These are phyloP conservation scores for Phaonia tiefii DNA, from an alignment of 2,888 invertebrate species.

Conservation along the genomic window DNA sequence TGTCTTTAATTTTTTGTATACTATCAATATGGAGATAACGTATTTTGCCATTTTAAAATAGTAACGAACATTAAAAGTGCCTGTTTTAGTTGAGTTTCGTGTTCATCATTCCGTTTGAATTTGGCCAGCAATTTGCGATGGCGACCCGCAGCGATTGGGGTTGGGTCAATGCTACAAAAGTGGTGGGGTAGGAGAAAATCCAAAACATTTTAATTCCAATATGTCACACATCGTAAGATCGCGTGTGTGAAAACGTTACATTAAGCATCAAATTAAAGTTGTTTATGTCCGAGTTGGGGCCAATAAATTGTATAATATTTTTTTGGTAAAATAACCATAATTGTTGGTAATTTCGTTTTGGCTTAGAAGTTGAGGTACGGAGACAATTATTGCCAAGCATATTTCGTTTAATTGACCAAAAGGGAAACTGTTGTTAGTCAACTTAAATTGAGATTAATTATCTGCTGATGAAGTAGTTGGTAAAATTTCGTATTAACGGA, in stretches of 20 bases:
- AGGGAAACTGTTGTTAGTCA: no score
- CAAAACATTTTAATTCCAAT: conserved; percentile 27
- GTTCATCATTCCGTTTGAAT: conserved; percentile 21
- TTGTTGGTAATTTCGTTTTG: no score
- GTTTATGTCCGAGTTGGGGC: neutral
- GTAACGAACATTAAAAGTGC: conserved; percentile 46
- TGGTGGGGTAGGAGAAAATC: no score
- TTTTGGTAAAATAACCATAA: no score
- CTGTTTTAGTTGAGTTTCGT: conserved; percentile 36
- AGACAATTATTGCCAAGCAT: no score
- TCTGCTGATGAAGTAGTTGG: no score
- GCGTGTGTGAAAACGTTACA: conserved; percentile 48
- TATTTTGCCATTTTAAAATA: no score
- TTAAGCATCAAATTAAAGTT: conserved; percentile 31
- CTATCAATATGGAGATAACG: no score
- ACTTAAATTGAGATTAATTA: no score
- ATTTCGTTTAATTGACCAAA: no score
- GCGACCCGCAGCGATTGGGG: conserved; percentile 24
- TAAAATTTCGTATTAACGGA: no score
- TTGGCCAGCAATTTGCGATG: neutral
- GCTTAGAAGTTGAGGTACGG: no score
- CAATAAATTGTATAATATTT: neutral
- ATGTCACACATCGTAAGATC: conserved; percentile 48
- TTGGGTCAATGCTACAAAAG: conserved; percentile 38
- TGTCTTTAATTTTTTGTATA: conserved; percentile 35